A percentile compares a stretch with the other conserved stretches of the same genome.
These are phyloP conservation scores for Magallana ariakensis DNA, from an alignment of 1,140 invertebrate genomes.

Conservation along the genomic window DNA sequence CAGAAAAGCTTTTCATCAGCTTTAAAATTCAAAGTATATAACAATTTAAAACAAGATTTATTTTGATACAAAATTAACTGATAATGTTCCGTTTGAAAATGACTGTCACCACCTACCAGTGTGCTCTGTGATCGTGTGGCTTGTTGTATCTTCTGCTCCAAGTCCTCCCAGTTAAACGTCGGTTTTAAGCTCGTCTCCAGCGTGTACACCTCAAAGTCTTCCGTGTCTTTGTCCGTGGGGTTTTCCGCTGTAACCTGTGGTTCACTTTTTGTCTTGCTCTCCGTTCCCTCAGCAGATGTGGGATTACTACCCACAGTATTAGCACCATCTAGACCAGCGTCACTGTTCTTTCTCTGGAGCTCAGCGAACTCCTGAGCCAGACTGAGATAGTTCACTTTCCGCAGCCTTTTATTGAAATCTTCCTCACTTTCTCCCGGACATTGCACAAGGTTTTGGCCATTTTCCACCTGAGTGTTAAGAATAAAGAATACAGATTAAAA, in stretches of 20 bases:
- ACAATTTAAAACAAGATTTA: no score
- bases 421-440: constrained; percentile 70
- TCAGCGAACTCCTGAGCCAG: constrained; percentile 79
- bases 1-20: not conserved
- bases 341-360: constrained; percentile 74
- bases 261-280: not conserved
- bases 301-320: not conserved
- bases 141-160: constrained; percentile 90
- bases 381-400: constrained; percentile 77
- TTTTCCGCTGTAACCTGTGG: not conserved
- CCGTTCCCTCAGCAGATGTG: not conserved
- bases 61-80: no score
- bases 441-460: constrained; percentile 45
- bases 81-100: no score
- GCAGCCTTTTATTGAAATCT: constrained; percentile 70
- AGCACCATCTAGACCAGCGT: not conserved
- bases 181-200: constrained; percentile 91
- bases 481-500: no score
- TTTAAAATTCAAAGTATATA: not conserved
- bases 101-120: constrained; percentile 79
- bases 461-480: not conserved
- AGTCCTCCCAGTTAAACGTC: constrained; percentile 91
- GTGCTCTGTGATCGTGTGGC: constrained; percentile 81
- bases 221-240: constrained; percentile 47
- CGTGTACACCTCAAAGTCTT: constrained; percentile 89